Evolutionary conservation across 2,888 invertebrate genomes (phyloP), one percentile per base, ranked within the genome.

Genomic region (Carabus problematicus): DNA sequence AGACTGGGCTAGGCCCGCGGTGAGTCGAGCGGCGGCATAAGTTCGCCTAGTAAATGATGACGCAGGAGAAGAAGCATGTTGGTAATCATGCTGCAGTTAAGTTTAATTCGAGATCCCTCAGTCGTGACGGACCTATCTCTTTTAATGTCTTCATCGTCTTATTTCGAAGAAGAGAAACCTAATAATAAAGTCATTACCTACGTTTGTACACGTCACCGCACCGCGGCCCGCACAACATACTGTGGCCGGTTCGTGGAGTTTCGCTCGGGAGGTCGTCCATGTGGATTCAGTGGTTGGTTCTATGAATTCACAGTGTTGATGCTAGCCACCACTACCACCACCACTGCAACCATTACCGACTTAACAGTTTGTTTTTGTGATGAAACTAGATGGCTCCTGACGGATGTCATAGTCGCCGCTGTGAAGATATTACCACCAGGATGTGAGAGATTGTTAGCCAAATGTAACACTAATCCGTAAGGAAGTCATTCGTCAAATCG

Each of bases 181-280:
- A 67, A 67, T 67, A 67, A 67, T 67, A 67, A 67, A 67, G 67
- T 67, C 67, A 67, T 67, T 67, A 67, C 60, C 54, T 18, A n/a
- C n/a, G 56, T 55, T 12, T 12, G 47, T 18, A 12, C n/a, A 39
- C 64, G 55, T 52, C 52, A 29, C 16, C 12, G 18, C 64, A 47
- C 42, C 45, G 56, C 39, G 56, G 29, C 39, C 7, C n/a, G 18
- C 41, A 19, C 49, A 62, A 11, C 52, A 49, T 12, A 12, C 14
- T 2, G n/a, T 3, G 14, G 7, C 45, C 7, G 14, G 14, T 3
- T 58, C n/a, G 40, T 41, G 11, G 16, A 18, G 41, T n/a, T 12
- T 29, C 29, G 29, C 56, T 3, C 39, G 3, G 52, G 7, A 7
- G 11, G 2, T 14, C 45, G 11, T 3, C n/a, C 14, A 12, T 45